Percentiles rank a stretch among this genome's conserved stretches.
These are phyloP conservation scores for Phalanger gymnotis DNA, from an alignment of 2,797 vertebrate species.

Conservation along the genomic window DNA sequence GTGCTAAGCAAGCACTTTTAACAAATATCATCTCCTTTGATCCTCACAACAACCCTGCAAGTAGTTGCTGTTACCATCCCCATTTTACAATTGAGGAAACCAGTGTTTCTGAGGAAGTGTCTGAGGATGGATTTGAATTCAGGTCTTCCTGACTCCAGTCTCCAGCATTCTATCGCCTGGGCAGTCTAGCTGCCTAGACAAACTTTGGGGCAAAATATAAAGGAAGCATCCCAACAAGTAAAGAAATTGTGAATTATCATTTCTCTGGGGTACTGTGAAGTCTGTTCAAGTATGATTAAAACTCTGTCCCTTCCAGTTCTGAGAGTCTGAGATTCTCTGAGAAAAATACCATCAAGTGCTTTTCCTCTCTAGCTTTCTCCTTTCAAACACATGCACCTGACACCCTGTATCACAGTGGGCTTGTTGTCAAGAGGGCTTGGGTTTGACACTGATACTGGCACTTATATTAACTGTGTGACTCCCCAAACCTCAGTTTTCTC, in stretches of 20 bases:
- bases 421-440: neutral
- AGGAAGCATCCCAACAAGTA: neutral
- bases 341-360: neutral
- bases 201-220: neutral
- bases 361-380: neutral
- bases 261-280: neutral
- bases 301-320: neutral
- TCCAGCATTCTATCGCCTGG: neutral
- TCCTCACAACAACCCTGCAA: neutral
- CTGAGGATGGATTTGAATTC: neutral
- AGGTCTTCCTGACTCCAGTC: neutral
- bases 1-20: neutral
- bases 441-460: slow-evolving; percentile 5
- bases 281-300: neutral
- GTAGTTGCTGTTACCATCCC: neutral
- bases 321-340: neutral
- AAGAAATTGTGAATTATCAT: neutral
- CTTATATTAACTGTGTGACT: slow-evolving; percentile 6
- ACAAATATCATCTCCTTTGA: neutral
- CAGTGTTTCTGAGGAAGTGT: too few relatives aligned
- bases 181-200: too few relatives aligned
- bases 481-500: slow-evolving; percentile 58
- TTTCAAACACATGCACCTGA: neutral
- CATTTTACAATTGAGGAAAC: neutral
- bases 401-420: neutral